Evolutionary conservation across 1,140 invertebrate genomes (phyloP).

Genomic region (Holotrichia oblita): DNA sequence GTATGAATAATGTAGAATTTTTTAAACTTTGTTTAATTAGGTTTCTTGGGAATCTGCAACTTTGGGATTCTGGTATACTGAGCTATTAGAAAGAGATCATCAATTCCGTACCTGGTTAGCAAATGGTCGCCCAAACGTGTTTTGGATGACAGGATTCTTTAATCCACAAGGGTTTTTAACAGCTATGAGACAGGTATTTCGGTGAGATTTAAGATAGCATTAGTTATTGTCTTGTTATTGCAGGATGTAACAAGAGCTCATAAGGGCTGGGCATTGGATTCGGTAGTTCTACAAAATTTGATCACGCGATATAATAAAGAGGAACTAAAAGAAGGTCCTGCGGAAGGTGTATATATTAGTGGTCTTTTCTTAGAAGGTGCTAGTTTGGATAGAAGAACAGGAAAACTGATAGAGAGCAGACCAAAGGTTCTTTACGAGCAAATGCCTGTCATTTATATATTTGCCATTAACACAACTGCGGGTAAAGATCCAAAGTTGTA

Average conservation of each 20-base stretch:
- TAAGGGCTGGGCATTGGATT: slow-evolving; percentile 96
- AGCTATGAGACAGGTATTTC: slow-evolving; percentile 92
- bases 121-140: slow-evolving; percentile 82
- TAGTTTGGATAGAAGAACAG: slow-evolving; percentile 85
- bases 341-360: slow-evolving; percentile 95
- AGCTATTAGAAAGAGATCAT: slow-evolving; percentile 87
- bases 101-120: slow-evolving; percentile 89
- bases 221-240: slow-evolving; percentile 43
- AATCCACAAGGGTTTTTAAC: slow-evolving; percentile 97
- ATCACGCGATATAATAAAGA: slow-evolving; percentile 90
- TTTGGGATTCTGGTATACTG: slow-evolving; percentile 97
- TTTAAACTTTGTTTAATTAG: no score
- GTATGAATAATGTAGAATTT: no score
- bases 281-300: slow-evolving; percentile 94
- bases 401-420: slow-evolving; percentile 91
- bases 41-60: slow-evolving; percentile 98
- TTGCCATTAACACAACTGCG: slow-evolving; percentile 92
- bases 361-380: slow-evolving; percentile 95
- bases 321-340: slow-evolving; percentile 87
- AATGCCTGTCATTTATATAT: slow-evolving; percentile 97
- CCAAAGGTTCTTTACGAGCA: slow-evolving; percentile 92
- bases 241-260: slow-evolving; percentile 95
- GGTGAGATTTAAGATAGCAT: slow-evolving; percentile 1
- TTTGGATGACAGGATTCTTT: slow-evolving; percentile 99
- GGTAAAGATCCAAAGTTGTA: slow-evolving; percentile 91